These are phyloP conservation scores for Luehdorfia chinensis DNA, from an alignment of 1,140 invertebrate species.

Conservation along the genomic window DNA sequence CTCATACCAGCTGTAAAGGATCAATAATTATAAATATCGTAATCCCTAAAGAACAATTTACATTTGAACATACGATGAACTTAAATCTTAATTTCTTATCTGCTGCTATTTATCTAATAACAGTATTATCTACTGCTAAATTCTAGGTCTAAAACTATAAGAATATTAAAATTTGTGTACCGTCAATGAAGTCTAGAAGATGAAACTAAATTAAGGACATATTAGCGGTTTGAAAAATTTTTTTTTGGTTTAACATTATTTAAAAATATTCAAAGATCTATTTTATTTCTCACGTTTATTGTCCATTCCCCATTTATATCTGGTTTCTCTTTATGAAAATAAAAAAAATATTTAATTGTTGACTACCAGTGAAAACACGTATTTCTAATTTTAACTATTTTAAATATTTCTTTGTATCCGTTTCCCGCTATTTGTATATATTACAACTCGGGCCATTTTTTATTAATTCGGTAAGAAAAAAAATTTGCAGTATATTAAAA, in stretches of 20 bases:
- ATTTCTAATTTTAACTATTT: too few relatives aligned
- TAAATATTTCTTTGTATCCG: too few relatives aligned
- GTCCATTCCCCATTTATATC: neutral
- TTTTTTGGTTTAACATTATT: neutral
- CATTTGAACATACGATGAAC: too few relatives aligned
- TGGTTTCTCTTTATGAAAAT: neutral
- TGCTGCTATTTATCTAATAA: neutral
- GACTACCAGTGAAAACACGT: too few relatives aligned
- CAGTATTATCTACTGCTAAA: conserved; percentile 17
- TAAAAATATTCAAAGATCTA: conserved; percentile 2
- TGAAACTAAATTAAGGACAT: neutral
- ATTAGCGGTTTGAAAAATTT: neutral
- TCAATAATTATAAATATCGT: neutral
- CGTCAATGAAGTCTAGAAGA: neutral
- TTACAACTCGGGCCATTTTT: neutral
- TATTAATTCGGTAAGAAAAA: too few relatives aligned
- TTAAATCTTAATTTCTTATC: too few relatives aligned
- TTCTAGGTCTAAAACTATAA: conserved; percentile 26
- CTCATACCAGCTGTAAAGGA: too few relatives aligned
- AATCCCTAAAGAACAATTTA: conserved; percentile 1
- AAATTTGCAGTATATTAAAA: too few relatives aligned
- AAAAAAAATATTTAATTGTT: too few relatives aligned
- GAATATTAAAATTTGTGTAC: conserved; percentile 7
- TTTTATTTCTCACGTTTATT: neutral
- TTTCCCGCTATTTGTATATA: too few relatives aligned